Conservation (phyloP, 2,113 vertebrate species). For the Sinosuthora webbiana region DNA sequence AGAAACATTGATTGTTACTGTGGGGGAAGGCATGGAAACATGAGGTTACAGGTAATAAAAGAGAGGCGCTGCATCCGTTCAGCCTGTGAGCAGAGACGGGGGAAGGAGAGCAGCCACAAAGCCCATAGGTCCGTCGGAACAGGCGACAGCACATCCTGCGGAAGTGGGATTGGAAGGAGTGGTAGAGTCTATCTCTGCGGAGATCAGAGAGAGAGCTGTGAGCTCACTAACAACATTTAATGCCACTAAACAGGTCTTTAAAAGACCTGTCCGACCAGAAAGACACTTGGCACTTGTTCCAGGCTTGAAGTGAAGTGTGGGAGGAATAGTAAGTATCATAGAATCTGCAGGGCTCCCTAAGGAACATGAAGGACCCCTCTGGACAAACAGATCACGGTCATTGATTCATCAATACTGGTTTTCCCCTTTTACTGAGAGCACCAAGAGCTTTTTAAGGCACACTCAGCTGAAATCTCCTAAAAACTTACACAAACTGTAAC, state of each 20-base stretch:
- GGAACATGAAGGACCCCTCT: neutral
- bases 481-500: neutral
- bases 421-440: neutral
- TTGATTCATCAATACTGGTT: neutral
- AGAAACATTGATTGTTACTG: neutral
- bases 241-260: neutral
- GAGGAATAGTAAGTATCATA: neutral
- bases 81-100: neutral
- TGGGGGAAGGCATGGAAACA: neutral
- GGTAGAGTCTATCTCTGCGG: neutral
- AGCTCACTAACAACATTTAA: neutral
- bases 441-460: neutral
- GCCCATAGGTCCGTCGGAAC: fast-evolving
- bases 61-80: neutral
- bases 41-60: neutral
- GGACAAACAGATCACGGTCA: neutral
- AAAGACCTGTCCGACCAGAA: slow-evolving; percentile 24
- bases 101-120: neutral
- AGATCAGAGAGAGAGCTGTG: neutral
- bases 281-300: neutral
- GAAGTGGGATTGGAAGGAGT: neutral
- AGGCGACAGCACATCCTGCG: neutral
- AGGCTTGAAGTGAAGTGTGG: neutral
- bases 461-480: neutral
- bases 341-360: neutral